A percentile compares a stretch with the other conserved stretches of the same genome.
phyloP scores from a whole-genome alignment of 2,797 vertebrate species.

The Oreonectes daqikongensis region DNA sequence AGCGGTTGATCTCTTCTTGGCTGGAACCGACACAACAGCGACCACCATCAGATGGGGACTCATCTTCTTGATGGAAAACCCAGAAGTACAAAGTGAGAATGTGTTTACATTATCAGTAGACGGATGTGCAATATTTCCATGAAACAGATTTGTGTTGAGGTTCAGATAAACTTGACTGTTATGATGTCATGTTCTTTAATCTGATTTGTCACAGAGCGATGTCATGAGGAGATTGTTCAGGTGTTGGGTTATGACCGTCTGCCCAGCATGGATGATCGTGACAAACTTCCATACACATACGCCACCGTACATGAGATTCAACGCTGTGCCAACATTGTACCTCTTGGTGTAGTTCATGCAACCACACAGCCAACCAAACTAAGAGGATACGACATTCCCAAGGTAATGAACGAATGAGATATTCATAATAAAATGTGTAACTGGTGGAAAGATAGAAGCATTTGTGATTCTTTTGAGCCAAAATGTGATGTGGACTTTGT shows the following conservation, averaged over 20 bases:
- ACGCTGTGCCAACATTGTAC: conserved; percentile 52
- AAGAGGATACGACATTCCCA: conserved; percentile 44
- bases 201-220: conserved; percentile 35
- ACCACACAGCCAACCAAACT: conserved; percentile 43
- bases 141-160: no score
- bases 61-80: conserved; percentile 55
- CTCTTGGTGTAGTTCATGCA: conserved; percentile 18
- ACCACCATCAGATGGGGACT: conserved; percentile 61
- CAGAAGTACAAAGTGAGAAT: conserved; percentile 62
- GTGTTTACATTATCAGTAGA: no score
- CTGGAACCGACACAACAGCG: conserved; percentile 57
- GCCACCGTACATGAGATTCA: conserved; percentile 57
- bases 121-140: no score
- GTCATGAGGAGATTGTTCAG: conserved; percentile 52
- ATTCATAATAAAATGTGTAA: conserved; percentile 6
- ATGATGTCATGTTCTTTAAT: neutral
- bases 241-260: conserved; percentile 50
- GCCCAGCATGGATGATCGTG: conserved; percentile 48
- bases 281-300: conserved; percentile 28
- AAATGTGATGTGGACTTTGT: neutral
- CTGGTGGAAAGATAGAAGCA: no score
- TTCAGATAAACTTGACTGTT: no score
- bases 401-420: conserved; percentile 50
- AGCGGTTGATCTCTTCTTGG: conserved; percentile 55
- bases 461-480: neutral